These are phyloP conservation scores for Ianthella basta DNA, from an alignment of 37 sponge, comb jelly and placozoan genomes.

Conservation along the genomic window DNA sequence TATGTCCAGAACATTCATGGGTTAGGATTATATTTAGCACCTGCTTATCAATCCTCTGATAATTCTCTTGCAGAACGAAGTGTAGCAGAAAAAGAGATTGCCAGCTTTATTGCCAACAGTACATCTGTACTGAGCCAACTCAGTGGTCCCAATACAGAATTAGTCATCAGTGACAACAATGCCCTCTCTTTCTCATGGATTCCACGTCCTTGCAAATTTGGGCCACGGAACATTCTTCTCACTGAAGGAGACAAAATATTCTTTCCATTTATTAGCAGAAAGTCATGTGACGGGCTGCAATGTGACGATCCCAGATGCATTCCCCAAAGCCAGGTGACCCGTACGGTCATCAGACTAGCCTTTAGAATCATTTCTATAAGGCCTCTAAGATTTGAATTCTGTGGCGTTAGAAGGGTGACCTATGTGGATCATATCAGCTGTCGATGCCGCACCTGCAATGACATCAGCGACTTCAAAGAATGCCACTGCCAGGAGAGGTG, in stretches of 20 bases:
- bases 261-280: not conserved
- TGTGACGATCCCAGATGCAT: not conserved
- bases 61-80: too few species aligned
- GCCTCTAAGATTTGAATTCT: not conserved
- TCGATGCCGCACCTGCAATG: not conserved
- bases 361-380: not conserved
- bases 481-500: constrained; percentile 9
- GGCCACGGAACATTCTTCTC: not conserved
- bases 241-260: not conserved
- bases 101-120: too few species aligned
- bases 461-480: not conserved
- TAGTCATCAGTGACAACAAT: too few species aligned
- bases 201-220: not conserved
- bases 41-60: too few species aligned
- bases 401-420: not conserved
- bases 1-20: too few species aligned
- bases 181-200: too few species aligned
- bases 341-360: not conserved
- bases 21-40: too few species aligned
- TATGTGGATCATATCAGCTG: not conserved
- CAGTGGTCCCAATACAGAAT: too few species aligned
- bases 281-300: not conserved
- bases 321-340: not conserved
- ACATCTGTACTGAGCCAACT: too few species aligned
- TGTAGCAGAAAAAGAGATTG: too few species aligned